Base-by-base conservation (phyloP, 2,888 invertebrate species). In the Portevinia maculata region DNA sequence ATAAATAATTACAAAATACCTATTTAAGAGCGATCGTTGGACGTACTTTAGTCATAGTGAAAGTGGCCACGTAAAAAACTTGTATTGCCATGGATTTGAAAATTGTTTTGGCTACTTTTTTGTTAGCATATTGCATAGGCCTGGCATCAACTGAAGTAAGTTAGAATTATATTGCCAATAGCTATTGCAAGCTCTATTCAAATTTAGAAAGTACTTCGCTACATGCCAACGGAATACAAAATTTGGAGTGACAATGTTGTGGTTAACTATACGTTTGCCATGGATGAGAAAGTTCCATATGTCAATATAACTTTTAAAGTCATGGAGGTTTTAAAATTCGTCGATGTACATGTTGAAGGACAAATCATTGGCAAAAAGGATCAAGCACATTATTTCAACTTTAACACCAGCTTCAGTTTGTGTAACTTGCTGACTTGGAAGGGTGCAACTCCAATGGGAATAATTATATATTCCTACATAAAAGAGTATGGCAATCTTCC, bases 121-220 rank as follows among this genome's bases (percentile, higher is more conserved):
- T 70, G 5, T 17, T 73, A 48, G 65, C 15, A 21, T 9, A 60
- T 2, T 34, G 64, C 11, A 59, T 59, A 6, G 24, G n/a, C 17
- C 8, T 55, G 0, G 70, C 53, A 37, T 75, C 76, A 21, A 21
- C 70, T n/a, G 75, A 81, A 11, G 81, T 76, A 41, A 64, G 59
- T 52, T 37, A 1, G 13, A 1, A 21, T 5, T 3, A 11, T 21
- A 32, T 15, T 53, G 3, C 30, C 24, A 37, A 0, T 1, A 7
- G n/a, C 5, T 15, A 8, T 41, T 48, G 28, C 39, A 1, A 13
- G 5, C n/a, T n/a, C n/a, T n/a, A n/a, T n/a, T n/a, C n/a, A n/a
- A n/a, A n/a, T n/a, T n/a, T 53, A 90, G 90, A 89, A 89, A 89
- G 86, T 89, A 64, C 83, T 90, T 84, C 87, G 89, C 1, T 89